Evolutionary conservation across 2,797 vertebrate genomes (phyloP).

Genomic region (Diplodus sargus): DNA sequence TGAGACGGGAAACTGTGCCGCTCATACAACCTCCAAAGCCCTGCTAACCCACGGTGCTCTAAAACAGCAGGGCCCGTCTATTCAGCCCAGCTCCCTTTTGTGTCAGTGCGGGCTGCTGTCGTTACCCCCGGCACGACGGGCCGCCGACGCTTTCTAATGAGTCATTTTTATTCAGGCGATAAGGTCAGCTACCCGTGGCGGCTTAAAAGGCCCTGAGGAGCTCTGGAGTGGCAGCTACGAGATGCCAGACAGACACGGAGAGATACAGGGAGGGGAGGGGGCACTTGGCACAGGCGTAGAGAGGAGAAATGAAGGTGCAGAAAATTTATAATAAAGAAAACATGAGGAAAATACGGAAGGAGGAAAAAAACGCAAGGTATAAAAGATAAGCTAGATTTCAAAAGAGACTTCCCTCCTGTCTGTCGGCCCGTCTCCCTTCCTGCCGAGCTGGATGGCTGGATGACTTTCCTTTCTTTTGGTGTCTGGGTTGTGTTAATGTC

Average conservation of each 20-base stretch:
- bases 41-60: constrained; percentile 69
- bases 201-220: constrained; percentile 82
- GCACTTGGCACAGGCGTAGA: constrained; percentile 20
- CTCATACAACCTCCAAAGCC: constrained; percentile 65
- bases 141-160: constrained; percentile 76
- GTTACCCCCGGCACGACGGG: constrained; percentile 72
- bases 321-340: constrained; percentile 40
- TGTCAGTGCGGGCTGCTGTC: constrained; percentile 70
- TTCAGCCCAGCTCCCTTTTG: constrained; percentile 75
- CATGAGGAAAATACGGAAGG: constrained; percentile 1
- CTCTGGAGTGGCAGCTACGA: constrained; percentile 75
- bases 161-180: constrained; percentile 83
- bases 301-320: constrained; percentile 58
- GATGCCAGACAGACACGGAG: constrained; percentile 61
- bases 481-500: constrained; percentile 77
- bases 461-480: constrained; percentile 64
- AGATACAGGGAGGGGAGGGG: constrained; percentile 42
- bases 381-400: constrained; percentile 62
- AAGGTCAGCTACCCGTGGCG: constrained; percentile 81
- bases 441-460: constrained; percentile 40
- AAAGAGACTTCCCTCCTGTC: constrained; percentile 56
- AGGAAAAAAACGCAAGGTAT: constrained; percentile 19
- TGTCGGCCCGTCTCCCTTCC: constrained; percentile 42
- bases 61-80: constrained; percentile 77
- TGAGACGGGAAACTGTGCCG: constrained; percentile 65